A percentile compares a stretch with the other conserved stretches of the same genome.
phyloP scores from a whole-genome alignment of 2,888 invertebrate species.

The Timandra comae region DNA sequence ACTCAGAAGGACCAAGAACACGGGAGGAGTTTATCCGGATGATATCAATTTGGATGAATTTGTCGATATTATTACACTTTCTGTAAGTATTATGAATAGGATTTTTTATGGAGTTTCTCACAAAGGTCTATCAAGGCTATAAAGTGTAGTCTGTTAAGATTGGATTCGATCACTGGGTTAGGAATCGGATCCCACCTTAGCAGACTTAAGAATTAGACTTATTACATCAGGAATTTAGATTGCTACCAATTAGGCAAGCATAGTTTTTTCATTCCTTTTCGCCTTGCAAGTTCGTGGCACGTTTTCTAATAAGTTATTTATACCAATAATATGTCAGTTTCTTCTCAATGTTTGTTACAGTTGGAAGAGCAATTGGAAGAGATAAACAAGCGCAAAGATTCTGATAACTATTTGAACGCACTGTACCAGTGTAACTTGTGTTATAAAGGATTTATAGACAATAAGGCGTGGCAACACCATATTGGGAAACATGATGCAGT shows the following conservation, averaged over 20 bases:
- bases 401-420: conserved; percentile 56
- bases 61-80: conserved; percentile 39
- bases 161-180: too few species aligned
- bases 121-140: too few species aligned
- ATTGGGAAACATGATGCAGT: conserved; percentile 55
- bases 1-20: conserved; percentile 33
- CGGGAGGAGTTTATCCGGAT: conserved; percentile 31
- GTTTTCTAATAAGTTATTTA: too few species aligned
- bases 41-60: conserved; percentile 43
- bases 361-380: conserved; percentile 55
- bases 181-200: too few species aligned
- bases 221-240: too few species aligned
- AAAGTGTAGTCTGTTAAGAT: too few species aligned
- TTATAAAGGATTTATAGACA: conserved; percentile 61
- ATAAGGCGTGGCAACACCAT: conserved; percentile 58
- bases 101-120: too few species aligned
- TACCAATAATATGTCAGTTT: too few species aligned
- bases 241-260: too few species aligned
- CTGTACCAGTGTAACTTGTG: conserved; percentile 58
- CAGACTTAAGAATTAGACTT: too few species aligned
- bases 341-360: conserved; percentile 27
- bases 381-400: conserved; percentile 45
- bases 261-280: too few species aligned
- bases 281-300: too few species aligned
- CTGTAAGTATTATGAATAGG: conserved; percentile 38